Percentiles rank a stretch among this genome's conserved stretches.
Evolutionary conservation across 2,113 vertebrate genomes (phyloP).

Genomic region (human): DNA sequence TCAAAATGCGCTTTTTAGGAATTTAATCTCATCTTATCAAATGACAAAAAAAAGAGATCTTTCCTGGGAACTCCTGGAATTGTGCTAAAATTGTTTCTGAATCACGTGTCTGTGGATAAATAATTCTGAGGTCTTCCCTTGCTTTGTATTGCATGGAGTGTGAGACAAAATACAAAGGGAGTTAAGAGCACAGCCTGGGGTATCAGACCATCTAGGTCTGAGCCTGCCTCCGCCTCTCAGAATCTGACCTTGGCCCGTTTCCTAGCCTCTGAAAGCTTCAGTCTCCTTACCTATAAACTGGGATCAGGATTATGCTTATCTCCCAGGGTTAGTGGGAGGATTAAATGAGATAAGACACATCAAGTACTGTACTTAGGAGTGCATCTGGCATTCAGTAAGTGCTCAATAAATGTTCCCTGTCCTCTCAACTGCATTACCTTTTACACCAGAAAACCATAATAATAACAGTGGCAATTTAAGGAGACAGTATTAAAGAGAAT

Average conservation of each 20-base stretch:
- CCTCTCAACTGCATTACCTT: not conserved
- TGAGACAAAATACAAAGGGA: not conserved
- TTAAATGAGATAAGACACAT: constrained; percentile 66
- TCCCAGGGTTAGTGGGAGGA: constrained; percentile 49
- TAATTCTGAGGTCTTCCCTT: not conserved
- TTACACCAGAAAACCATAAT: not conserved
- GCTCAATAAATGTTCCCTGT: constrained; percentile 61
- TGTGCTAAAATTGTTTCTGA: constrained; percentile 42
- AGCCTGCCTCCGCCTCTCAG: constrained; percentile 32
- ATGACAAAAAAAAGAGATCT: not conserved
- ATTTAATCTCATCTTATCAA: constrained; percentile 22
- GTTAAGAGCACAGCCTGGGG: not conserved
- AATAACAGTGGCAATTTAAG: not conserved
- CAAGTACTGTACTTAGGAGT: constrained; percentile 46
- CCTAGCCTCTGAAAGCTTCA: constrained; percentile 40
- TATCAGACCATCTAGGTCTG: not conserved
- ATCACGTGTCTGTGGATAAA: not conserved
- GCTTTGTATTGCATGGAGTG: not conserved
- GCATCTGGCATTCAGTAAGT: constrained; percentile 56
- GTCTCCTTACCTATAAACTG: constrained; percentile 68
- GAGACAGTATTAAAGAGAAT: not conserved
- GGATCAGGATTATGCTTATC: constrained; percentile 63
- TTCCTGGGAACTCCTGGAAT: not conserved
- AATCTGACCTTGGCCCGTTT: constrained; percentile 53
- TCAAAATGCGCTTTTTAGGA: constrained; percentile 10